Percentiles rank a stretch among this genome's conserved stretches.
Evolutionary conservation across 2,113 vertebrate genomes (phyloP).

Genomic region (Oplegnathus fasciatus): DNA sequence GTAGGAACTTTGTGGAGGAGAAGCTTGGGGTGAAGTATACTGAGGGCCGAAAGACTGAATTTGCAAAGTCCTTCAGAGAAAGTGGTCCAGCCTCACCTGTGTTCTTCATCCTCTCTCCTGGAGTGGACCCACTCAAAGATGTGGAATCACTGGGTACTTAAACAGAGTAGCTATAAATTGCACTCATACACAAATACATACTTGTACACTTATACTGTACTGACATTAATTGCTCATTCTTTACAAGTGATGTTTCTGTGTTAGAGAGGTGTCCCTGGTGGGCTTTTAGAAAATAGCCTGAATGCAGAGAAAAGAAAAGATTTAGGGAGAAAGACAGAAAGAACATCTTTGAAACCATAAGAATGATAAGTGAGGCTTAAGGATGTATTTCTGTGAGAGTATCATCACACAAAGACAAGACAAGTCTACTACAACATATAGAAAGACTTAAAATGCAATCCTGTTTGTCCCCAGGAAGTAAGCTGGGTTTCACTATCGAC

Average conservation of each 20-base stretch:
- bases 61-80: conserved; percentile 85
- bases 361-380: not conserved
- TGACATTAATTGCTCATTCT: not conserved
- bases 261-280: not conserved
- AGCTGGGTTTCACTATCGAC: conserved; percentile 89
- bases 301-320: not conserved
- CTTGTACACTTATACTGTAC: not conserved
- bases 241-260: not conserved
- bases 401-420: not conserved
- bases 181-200: not conserved
- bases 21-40: conserved; percentile 85
- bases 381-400: not conserved
- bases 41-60: conserved; percentile 83
- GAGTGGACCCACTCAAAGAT: conserved; percentile 80
- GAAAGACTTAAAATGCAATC: not conserved
- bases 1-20: conserved; percentile 86
- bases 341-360: not conserved
- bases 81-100: conserved; percentile 80
- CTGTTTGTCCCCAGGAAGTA: conserved; percentile 79
- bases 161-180: not conserved
- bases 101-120: conserved; percentile 85
- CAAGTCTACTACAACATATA: not conserved
- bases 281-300: not conserved
- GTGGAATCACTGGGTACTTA: conserved; percentile 82
- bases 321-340: not conserved